phyloP scores from a whole-genome alignment of 1,140 invertebrate genomes.

The Venturia canescens region DNA sequence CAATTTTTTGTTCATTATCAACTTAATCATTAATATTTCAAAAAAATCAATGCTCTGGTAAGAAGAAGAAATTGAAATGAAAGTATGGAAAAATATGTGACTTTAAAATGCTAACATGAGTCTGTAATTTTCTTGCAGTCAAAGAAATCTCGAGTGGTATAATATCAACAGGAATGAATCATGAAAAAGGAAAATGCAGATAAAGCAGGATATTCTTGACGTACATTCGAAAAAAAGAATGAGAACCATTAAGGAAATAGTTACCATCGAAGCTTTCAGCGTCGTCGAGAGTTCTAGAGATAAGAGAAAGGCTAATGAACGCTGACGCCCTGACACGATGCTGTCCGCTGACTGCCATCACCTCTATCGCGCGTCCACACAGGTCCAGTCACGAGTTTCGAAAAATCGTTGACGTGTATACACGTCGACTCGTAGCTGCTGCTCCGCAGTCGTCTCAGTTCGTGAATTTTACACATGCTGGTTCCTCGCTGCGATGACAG shows the following conservation, averaged over 20 bases:
- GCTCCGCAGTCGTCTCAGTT: neutral
- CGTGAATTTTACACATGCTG: neutral
- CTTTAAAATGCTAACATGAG: too few relatives aligned
- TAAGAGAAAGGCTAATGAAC: slow-evolving; percentile 66
- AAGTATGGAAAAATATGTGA: too few relatives aligned
- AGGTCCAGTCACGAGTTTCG: neutral
- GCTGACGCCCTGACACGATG: slow-evolving; percentile 58
- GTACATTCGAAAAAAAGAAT: neutral
- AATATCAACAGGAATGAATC: slow-evolving; percentile 21
- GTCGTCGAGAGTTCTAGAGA: slow-evolving; percentile 60
- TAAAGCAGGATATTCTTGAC: neutral
- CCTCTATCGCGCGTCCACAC: neutral
- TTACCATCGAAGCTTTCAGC: slow-evolving; percentile 2
- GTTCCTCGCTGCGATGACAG: neutral
- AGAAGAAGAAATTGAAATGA: too few relatives aligned
- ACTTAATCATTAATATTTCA: too few relatives aligned
- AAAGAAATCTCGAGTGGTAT: neutral
- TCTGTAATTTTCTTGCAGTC: neutral
- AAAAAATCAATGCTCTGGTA: too few relatives aligned
- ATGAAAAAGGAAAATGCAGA: slow-evolving; percentile 15
- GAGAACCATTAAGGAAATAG: neutral
- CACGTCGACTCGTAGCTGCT: neutral
- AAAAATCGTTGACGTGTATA: slow-evolving; percentile 31
- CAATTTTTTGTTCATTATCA: too few relatives aligned
- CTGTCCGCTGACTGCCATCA: slow-evolving; percentile 27